These are phyloP conservation scores for Drosophila bifasciata DNA, from an alignment of 1,140 invertebrate species.

Conservation along the genomic window DNA sequence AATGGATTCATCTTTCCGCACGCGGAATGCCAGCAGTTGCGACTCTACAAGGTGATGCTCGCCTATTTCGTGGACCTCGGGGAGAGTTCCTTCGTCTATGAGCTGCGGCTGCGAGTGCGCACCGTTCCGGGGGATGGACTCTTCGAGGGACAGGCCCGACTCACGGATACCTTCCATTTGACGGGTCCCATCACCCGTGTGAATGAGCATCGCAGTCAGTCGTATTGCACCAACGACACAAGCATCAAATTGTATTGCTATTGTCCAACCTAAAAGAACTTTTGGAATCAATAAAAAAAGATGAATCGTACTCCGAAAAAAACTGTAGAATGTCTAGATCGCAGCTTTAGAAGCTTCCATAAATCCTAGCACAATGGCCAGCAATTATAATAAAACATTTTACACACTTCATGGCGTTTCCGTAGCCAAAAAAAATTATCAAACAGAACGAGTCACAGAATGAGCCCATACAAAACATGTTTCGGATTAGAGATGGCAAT, in stretches of 20 bases:
- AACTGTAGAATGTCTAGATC: background rate
- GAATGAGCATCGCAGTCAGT: constrained; percentile 10
- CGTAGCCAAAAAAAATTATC: too few species aligned
- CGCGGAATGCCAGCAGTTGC: constrained; percentile 1
- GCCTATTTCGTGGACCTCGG: constrained; percentile 83
- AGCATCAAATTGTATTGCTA: constrained; percentile 15
- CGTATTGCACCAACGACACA: constrained; percentile 25
- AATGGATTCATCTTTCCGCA: constrained; percentile 6
- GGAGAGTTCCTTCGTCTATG: constrained; percentile 7
- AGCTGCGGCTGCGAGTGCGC: constrained; percentile 21
- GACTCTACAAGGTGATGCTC: constrained; percentile 71
- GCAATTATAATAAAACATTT: too few species aligned
- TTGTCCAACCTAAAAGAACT: constrained; percentile 52
- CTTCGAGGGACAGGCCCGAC: constrained; percentile 35
- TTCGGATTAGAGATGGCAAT: too few species aligned
- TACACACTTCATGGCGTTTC: too few species aligned
- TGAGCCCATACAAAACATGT: too few species aligned
- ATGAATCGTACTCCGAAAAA: background rate
- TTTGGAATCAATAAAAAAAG: background rate
- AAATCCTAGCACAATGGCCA: too few species aligned
- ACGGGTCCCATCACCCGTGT: constrained; percentile 32
- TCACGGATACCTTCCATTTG: constrained; percentile 1
- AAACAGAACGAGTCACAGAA: too few species aligned
- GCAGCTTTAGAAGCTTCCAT: background rate
- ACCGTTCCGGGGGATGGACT: constrained; percentile 26